Base-by-base conservation (phyloP, 2,113 vertebrate genomes). In the Otis tarda region DNA sequence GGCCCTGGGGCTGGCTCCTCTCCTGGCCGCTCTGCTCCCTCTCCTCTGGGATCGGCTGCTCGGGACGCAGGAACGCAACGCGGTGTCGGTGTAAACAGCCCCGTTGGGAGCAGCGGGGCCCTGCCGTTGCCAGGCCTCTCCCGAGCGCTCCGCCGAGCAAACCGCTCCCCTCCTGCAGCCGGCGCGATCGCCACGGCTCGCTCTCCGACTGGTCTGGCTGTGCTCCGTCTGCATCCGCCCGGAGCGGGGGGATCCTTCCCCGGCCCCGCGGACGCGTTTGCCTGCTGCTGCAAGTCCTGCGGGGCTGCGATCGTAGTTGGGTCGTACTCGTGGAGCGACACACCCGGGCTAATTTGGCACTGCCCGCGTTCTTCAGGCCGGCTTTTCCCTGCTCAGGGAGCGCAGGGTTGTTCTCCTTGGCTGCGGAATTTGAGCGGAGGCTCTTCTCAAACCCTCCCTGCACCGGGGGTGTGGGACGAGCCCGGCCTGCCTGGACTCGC, bases 61-160 rank as follows among this genome's bases (percentile, higher is more conserved):
- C 3, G n/a, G 64, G 16, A 17, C 24, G 71, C 89, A 47, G 89
- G 50, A 79, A 6, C 10, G 63, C 24, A 24, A 0, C 27, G 35
- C 22, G 45, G 80, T 8, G 8, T 23, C 20, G 2, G 9, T 31
- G 33, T 37, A 12, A 33, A 9, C 7, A 41, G 75, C 43, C 50
- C 33, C 17, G 4, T 27, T 35, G 6, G 4, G 12, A n/a, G 2
- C 1, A 20, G 65, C 22, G 9, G 33, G 52, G 52, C 37, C 45
- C 55, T 27, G 39, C 68, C 13, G 0, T 7, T 22, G 22, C 17
- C 61, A 25, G 19, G 83, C 30, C 64, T 76, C 37, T 27, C 45
- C 39, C 1, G 1, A 17, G 10, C 4, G 5, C 37, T n/a, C 22
- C 7, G 7, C 47, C 4, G 12, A 33, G 21, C 68, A 22, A 65